phyloP scores from a whole-genome alignment of 2,888 invertebrate species.

The Dendrolimus houi region DNA sequence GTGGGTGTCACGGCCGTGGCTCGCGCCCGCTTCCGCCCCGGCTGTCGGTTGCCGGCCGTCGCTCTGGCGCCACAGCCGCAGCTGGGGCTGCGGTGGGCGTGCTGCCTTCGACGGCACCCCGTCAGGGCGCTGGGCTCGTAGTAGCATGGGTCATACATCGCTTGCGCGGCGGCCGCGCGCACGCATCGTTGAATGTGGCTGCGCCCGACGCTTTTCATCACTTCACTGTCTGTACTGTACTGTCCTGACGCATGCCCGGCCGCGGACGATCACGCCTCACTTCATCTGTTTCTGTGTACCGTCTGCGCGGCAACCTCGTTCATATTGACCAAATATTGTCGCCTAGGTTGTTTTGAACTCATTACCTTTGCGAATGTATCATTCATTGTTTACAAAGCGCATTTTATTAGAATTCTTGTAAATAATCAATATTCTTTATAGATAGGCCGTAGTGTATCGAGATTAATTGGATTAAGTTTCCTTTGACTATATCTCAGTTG shows the following conservation, averaged over 20 bases:
- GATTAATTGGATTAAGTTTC: constrained; percentile 36
- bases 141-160: constrained; percentile 75
- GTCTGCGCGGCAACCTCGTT: constrained; percentile 67
- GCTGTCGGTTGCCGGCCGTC: constrained; percentile 4
- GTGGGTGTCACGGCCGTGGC: constrained; percentile 17
- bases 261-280: constrained; percentile 73
- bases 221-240: constrained; percentile 74
- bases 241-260: constrained; percentile 74
- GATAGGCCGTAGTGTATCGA: constrained; percentile 52
- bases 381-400: constrained; percentile 68
- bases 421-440: constrained; percentile 39
- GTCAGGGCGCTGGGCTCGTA: constrained; percentile 43
- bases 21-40: constrained; percentile 13
- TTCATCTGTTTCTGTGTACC: constrained; percentile 73
- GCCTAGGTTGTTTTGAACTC: constrained; percentile 63
- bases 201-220: constrained; percentile 75
- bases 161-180: constrained; percentile 73
- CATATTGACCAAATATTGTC: constrained; percentile 68
- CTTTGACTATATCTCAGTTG: constrained; percentile 25
- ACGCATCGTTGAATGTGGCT: constrained; percentile 75
- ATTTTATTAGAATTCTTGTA: constrained; percentile 73
- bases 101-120: constrained; percentile 23
- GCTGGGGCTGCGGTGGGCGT: constrained; percentile 15
- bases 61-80: constrained; percentile 9
- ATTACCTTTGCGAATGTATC: constrained; percentile 66